These are phyloP conservation scores for Mus minutoides DNA, from an alignment of 2,797 vertebrate genomes.

Conservation along the genomic window DNA sequence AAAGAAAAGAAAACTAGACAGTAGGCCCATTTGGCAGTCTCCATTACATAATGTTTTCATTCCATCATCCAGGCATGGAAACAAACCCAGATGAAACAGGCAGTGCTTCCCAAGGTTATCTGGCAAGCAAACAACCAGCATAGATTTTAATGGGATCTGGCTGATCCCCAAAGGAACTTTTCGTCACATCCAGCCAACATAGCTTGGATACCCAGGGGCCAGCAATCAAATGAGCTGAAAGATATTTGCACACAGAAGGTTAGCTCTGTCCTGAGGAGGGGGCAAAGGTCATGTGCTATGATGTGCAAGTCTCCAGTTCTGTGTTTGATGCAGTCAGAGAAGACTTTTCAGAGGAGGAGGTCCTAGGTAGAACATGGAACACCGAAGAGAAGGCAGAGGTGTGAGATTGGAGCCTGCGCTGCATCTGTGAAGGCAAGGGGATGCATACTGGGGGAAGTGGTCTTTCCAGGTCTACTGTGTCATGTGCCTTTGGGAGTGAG, in stretches of 20 bases:
- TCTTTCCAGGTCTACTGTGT: background rate
- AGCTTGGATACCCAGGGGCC: background rate
- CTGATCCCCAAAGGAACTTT: conserved; percentile 15
- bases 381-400: background rate
- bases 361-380: background rate
- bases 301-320: fast-evolving
- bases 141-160: background rate
- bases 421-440: background rate
- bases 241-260: background rate
- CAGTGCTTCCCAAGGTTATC: background rate
- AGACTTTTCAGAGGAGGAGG: background rate
- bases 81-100: background rate
- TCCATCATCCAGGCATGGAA: background rate
- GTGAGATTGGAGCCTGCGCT: background rate
- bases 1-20: conserved; percentile 26
- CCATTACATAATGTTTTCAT: conserved; percentile 11
- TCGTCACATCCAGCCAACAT: background rate
- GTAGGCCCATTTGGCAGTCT: background rate
- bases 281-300: fast-evolving
- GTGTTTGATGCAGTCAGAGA: background rate
- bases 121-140: background rate
- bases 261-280: background rate
- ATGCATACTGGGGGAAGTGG: background rate
- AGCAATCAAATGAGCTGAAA: background rate
- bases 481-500: background rate